These are phyloP conservation scores for Ormyrus labotus DNA, from an alignment of 2,888 invertebrate genomes.

Conservation along the genomic window DNA sequence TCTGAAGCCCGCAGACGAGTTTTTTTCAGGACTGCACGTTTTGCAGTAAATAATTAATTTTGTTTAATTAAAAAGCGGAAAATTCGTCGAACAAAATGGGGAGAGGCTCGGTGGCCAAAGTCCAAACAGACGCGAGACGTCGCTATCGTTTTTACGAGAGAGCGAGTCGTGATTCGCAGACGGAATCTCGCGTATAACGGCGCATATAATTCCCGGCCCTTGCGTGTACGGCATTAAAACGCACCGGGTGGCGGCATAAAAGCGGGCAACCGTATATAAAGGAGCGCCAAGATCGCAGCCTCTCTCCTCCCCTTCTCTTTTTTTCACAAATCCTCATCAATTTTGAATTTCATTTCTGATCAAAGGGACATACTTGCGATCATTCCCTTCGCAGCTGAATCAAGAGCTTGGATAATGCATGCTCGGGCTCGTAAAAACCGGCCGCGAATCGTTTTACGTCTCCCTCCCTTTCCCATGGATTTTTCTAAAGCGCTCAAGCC, in stretches of 20 bases:
- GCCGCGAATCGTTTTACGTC: constrained; percentile 42
- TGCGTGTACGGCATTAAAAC: constrained; percentile 33
- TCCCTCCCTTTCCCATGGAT: background rate
- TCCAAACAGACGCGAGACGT: too few relatives aligned
- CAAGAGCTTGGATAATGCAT: constrained; percentile 39
- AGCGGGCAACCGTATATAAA: background rate
- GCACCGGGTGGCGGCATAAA: constrained; percentile 14
- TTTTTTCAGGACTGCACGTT: too few relatives aligned
- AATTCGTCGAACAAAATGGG: too few relatives aligned
- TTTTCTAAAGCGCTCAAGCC: background rate
- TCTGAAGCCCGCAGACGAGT: too few relatives aligned
- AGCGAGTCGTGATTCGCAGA: constrained; percentile 29
- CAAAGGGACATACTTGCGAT: background rate
- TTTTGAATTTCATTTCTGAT: background rate
- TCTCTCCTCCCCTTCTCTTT: too few relatives aligned
- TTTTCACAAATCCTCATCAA: too few relatives aligned
- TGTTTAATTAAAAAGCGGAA: too few relatives aligned
- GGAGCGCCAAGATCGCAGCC: too few relatives aligned
- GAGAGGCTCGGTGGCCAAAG: too few relatives aligned
- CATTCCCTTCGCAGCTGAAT: constrained; percentile 14
- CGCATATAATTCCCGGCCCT: constrained; percentile 18
- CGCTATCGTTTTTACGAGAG: too few relatives aligned
- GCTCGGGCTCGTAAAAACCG: constrained; percentile 40
- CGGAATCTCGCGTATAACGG: constrained; percentile 11
- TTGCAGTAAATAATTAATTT: too few relatives aligned